These are phyloP conservation scores for Garrulus glandarius DNA, from an alignment of 2,797 vertebrate genomes.

Conservation along the genomic window DNA sequence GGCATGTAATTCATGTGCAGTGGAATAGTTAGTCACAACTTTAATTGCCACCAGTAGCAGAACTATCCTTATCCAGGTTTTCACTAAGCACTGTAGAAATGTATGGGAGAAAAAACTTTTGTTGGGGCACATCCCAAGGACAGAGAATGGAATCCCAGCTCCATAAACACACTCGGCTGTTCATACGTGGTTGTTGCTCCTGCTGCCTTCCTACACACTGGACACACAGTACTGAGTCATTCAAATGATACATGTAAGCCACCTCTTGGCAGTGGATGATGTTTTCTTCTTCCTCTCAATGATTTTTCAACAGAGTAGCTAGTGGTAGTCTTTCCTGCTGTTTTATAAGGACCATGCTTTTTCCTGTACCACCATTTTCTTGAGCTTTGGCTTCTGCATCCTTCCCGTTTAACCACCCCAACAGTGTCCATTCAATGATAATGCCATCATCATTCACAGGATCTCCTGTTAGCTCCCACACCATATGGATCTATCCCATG, in stretches of 20 bases:
- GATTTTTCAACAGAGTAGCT: background rate
- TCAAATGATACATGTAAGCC: background rate
- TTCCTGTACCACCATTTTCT: background rate
- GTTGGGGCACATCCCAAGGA: fast-evolving
- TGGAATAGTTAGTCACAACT: background rate
- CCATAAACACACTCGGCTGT: fast-evolving
- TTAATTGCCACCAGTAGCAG: background rate
- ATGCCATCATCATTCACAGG: background rate
- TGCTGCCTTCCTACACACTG: background rate
- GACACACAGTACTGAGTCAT: background rate
- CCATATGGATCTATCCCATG: background rate
- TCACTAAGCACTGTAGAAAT: background rate
- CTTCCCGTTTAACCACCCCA: background rate
- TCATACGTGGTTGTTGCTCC: background rate
- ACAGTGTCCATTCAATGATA: background rate
- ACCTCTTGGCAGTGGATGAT: background rate
- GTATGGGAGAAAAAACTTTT: background rate
- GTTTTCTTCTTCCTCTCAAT: background rate
- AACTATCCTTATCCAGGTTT: background rate
- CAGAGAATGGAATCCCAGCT: background rate
- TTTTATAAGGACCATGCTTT: background rate
- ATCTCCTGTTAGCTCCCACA: background rate
- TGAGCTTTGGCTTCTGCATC: background rate
- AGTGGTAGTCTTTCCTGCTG: background rate
- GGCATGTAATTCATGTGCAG: background rate